Evolutionary conservation across 1,140 invertebrate species (phyloP).

Genomic region (Apis florea): DNA sequence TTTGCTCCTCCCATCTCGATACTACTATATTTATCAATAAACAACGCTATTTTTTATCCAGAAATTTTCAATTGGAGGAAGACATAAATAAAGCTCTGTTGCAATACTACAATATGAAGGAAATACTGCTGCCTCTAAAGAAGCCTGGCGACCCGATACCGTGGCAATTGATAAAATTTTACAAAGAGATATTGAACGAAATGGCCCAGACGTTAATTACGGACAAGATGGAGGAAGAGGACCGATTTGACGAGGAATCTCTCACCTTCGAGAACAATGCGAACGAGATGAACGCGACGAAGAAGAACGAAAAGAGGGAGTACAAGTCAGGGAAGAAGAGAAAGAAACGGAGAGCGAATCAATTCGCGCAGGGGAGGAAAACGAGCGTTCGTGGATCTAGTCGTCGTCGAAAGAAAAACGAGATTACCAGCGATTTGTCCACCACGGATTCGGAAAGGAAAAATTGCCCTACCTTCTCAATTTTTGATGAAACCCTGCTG

Average conservation of each 20-base stretch:
- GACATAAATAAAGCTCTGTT: constrained; percentile 60
- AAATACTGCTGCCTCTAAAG: constrained; percentile 69
- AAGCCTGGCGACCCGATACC: constrained; percentile 59
- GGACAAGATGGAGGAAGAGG: neutral
- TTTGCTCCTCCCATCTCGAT: neutral
- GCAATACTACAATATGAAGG: constrained; percentile 67
- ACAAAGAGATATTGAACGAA: constrained; percentile 56
- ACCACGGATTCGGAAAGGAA: constrained; percentile 15
- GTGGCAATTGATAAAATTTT: constrained; percentile 63
- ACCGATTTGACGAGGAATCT: no score
- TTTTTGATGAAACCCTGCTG: neutral
- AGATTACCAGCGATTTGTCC: constrained; percentile 10
- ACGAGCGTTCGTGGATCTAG: neutral
- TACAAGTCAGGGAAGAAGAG: neutral
- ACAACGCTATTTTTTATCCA: constrained; percentile 36
- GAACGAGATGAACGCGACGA: neutral
- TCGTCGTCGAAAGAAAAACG: neutral
- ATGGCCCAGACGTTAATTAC: constrained; percentile 41
- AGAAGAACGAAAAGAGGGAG: neutral
- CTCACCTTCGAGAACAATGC: neutral
- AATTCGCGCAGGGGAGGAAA: neutral
- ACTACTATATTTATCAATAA: neutral
- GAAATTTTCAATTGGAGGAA: constrained; percentile 62
- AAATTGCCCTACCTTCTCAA: constrained; percentile 1
- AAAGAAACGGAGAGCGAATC: neutral